A percentile compares a stretch with the other conserved stretches of the same genome.
Evolutionary conservation across 2,888 invertebrate genomes (phyloP).

Genomic region (Caenorhabditis panamensis): DNA sequence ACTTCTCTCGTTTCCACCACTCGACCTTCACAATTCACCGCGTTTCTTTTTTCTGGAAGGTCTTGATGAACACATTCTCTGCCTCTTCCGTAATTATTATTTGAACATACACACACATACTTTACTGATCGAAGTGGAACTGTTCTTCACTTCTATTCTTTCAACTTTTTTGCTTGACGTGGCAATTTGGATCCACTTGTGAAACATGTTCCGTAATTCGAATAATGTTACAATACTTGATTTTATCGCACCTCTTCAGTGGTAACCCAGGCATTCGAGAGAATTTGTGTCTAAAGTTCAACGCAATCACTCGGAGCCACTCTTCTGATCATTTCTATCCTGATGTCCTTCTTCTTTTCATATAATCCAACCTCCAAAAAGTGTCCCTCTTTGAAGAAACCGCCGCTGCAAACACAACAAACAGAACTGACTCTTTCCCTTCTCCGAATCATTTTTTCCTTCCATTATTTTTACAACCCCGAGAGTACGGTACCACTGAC

Average conservation of each 20-base stretch:
- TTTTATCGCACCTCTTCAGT: neutral
- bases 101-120: slow-evolving; percentile 10
- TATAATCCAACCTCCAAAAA: slow-evolving; percentile 9
- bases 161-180: slow-evolving; percentile 15
- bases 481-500: neutral
- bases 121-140: slow-evolving; percentile 36
- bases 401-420: slow-evolving; percentile 18
- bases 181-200: slow-evolving; percentile 11
- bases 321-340: neutral
- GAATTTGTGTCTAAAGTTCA: too few species aligned
- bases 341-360: too few species aligned
- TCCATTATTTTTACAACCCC: too few species aligned
- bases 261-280: neutral
- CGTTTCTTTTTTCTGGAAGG: slow-evolving; percentile 19
- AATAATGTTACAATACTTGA: slow-evolving; percentile 14
- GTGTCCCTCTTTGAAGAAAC: slow-evolving; percentile 34
- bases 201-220: slow-evolving; percentile 13
- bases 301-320: too few species aligned
- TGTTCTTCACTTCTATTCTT: neutral
- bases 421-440: too few species aligned
- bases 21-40: slow-evolving; percentile 55
- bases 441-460: slow-evolving; percentile 4
- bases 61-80: slow-evolving; percentile 20
- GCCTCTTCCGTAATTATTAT: slow-evolving; percentile 17
- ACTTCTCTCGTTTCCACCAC: slow-evolving; percentile 18